Base-by-base conservation (phyloP, 1,140 invertebrate genomes). In the Lordiphosa mommai region DNA sequence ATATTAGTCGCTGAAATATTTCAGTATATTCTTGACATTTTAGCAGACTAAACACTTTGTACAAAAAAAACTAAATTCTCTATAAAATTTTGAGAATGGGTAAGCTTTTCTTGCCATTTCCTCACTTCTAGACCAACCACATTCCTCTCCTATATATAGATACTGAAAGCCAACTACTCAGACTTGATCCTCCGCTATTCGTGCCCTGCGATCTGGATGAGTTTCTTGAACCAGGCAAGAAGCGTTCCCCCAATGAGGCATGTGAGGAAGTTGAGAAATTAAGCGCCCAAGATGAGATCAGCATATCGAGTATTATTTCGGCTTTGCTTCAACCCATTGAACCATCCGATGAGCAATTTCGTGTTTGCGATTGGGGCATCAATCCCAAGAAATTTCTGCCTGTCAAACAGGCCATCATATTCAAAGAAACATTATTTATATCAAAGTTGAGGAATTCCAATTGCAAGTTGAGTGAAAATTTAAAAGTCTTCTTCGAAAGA, bases 291-390 rank as follows among this genome's bases (percentile, higher is more conserved):
- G 85, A 87, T 43, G 85, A 85, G 57, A 87, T 87, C 36, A 87
- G 85, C 53, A 44, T 87, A 7, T 87, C 86, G 4, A 87, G 85
- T 27, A 87, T 87, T 13, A 76, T 87, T 5, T 87, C 85, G 1
- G 65, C 63, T 8, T 10, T 87, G 2, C 29, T 87, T 12, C 17
- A 48, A 12, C 61, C 61, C 1, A 70, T 87, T 7, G 79, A 87
- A 20, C 59, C 71, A 0, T 66, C 74, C 3, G 67, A 80, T 2
- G 66, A 66, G 1, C 46, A 71, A 32, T 77, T 49, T 13, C 49
- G 51, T 5, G 14, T 33, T 4, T 80, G 79, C 16, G 41, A 85
- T 41, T 87, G 74, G 74, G 47, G 49, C 13, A 72, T 87, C 9
- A 49, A 76, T 40, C 72, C 85, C 8, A 87, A 87, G 17, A 17